Evolutionary conservation across 2,888 invertebrate species (phyloP), one percentile per base, ranked within the genome.

Genomic region (Polydesmus complanatus): DNA sequence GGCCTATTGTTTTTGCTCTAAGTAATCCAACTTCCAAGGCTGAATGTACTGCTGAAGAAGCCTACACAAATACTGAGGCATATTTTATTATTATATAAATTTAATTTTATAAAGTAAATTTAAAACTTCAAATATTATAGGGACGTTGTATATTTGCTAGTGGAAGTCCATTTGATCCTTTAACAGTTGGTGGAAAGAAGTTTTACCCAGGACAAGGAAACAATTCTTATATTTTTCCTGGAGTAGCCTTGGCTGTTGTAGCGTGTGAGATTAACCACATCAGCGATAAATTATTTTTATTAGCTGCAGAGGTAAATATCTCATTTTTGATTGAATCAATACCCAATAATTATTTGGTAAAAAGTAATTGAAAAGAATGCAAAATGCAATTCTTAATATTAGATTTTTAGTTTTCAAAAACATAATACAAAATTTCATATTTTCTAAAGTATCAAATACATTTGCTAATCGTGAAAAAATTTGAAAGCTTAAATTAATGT

Each of bases 41-140:
- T 0, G 98, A 98, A 77, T 98, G 98, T 73, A 97, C 98, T n/a
- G 98, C 98, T n/a, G 91, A 94, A 74, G 82, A 92, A 69, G 97
- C 96, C 2, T 98, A 96, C 76, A 80, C 74, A 50, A 76, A 85
- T 70, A 94, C 96, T 0, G 82, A 90, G 65, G 92, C 90, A 70
- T 75, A 52, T 56, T 18, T 63, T 0, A n/a, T n/a, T n/a, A n/a
- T n/a, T n/a, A n/a, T n/a, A n/a, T n/a, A n/a, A n/a, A n/a, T n/a
- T n/a, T n/a, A n/a, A n/a, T n/a, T n/a, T 11, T n/a, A 51, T 22
- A 61, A 23, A 22, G 14, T 5, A n/a, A 11, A 54, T 54, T 54
- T 26, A 11, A 37, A 26, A 19, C 19, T 27, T 21, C n/a, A n/a
- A 18, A 50, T 26, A 21, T 64, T 69, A 25, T 71, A 96, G 93